Conservation (phyloP, 2,888 invertebrate species). For the Chirona hameri region DNA sequence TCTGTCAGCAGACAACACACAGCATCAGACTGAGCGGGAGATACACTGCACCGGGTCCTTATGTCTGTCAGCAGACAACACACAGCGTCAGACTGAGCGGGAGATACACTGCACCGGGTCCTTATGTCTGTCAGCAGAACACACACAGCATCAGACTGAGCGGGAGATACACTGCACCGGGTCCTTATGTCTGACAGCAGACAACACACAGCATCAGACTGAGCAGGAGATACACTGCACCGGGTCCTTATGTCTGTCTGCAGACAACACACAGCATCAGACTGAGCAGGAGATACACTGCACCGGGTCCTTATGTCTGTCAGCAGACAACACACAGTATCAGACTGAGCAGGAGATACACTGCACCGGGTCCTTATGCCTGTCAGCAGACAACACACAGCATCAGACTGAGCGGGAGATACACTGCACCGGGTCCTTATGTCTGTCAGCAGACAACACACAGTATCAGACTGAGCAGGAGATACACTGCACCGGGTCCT, state of each 20-base stretch:
- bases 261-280: too few relatives aligned
- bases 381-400: conserved; percentile 53
- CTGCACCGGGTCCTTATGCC: conserved; percentile 93
- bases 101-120: conserved; percentile 90
- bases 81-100: conserved; percentile 84
- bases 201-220: conserved; percentile 65
- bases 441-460: conserved; percentile 57
- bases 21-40: too few relatives aligned
- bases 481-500: conserved; percentile 91
- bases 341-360: conserved; percentile 85
- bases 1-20: conserved; percentile 51
- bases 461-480: conserved; percentile 84
- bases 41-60: too few relatives aligned
- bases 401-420: conserved; percentile 84
- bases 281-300: too few relatives aligned
- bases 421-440: conserved; percentile 92
- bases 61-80: conserved; percentile 58
- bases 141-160: conserved; percentile 69
- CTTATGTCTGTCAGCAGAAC: conserved; percentile 65
- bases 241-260: conserved; percentile 81
- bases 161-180: conserved; percentile 91
- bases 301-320: too few relatives aligned
- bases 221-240: conserved; percentile 90
- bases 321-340: conserved; percentile 74
- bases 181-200: conserved; percentile 75